Evolutionary conservation across 37 sponge, comb jelly and placozoan species (phyloP).

Genomic region (Cliona cf. orientalis): DNA sequence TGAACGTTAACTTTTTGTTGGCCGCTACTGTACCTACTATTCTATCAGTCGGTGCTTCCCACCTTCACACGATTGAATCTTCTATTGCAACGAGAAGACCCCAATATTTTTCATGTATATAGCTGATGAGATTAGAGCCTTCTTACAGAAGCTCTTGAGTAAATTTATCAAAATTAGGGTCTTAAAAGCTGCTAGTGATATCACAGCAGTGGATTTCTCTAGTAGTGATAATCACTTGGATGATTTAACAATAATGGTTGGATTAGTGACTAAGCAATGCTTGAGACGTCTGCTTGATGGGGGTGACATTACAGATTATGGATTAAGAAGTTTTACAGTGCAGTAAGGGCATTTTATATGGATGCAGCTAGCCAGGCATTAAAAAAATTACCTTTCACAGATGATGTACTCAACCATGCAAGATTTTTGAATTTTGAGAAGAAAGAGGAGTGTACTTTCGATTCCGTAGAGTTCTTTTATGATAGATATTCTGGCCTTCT

Average conservation of each 20-base stretch:
- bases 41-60: conserved; percentile 39
- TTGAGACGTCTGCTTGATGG: conserved; percentile 15
- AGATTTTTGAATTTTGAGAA: conserved; percentile 36
- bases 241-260: conserved; percentile 21
- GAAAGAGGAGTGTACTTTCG: conserved; percentile 17
- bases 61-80: conserved; percentile 23
- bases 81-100: conserved; percentile 34
- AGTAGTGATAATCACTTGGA: conserved; percentile 18
- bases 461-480: conserved; percentile 34
- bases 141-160: conserved; percentile 32
- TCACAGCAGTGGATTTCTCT: conserved; percentile 15
- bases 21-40: conserved; percentile 49
- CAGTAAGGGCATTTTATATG: too few relatives aligned
- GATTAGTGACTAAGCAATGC: conserved; percentile 23
- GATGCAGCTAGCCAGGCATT: too few relatives aligned
- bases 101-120: conserved; percentile 35
- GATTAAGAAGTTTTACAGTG: too few relatives aligned
- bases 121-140: conserved; percentile 19
- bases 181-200: conserved; percentile 21
- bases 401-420: too few relatives aligned
- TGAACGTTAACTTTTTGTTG: too few relatives aligned
- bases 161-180: conserved; percentile 29
- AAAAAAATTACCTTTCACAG: too few relatives aligned
- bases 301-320: conserved; percentile 40
- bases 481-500: conserved; percentile 17